Percentiles rank a stretch among this genome's conserved stretches.
These are phyloP conservation scores for Arge pagana DNA, from an alignment of 2,888 invertebrate species.

Conservation along the genomic window DNA sequence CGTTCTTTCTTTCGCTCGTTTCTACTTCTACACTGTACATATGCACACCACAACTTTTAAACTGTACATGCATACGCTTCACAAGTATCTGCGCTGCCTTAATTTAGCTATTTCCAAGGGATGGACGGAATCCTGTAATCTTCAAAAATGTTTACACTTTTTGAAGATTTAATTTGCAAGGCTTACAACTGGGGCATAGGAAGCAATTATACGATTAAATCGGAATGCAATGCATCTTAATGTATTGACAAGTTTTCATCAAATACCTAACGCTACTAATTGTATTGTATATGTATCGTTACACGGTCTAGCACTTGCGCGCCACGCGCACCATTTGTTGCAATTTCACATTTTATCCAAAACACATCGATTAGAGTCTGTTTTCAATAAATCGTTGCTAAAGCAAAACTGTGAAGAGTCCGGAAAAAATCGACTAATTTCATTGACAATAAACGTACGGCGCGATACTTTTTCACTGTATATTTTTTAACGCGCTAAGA, in stretches of 20 bases:
- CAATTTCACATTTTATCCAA: no score
- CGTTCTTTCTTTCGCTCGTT: conserved; percentile 40
- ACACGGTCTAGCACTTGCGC: no score
- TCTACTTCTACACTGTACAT: conserved; percentile 56
- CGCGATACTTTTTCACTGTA: neutral
- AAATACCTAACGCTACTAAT: neutral
- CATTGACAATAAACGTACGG: neutral
- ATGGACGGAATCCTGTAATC: conserved; percentile 31
- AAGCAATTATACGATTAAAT: neutral
- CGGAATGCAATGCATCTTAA: neutral
- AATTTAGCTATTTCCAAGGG: conserved; percentile 37
- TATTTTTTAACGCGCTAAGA: neutral
- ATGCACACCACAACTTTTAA: conserved; percentile 58
- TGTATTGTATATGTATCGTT: no score
- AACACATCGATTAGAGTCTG: no score
- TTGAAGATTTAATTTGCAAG: neutral
- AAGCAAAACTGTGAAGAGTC: no score
- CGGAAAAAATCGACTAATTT: no score
- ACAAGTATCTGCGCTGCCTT: conserved; percentile 51
- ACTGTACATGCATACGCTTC: conserved; percentile 56
- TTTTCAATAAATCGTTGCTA: no score
- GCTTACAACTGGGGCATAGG: neutral
- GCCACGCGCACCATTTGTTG: no score
- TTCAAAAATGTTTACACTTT: neutral
- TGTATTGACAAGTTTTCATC: neutral